A percentile compares a stretch with the other conserved stretches of the same genome.
These are phyloP conservation scores for Fistularia tabacaria DNA, from an alignment of 2,797 vertebrate species.

Conservation along the genomic window DNA sequence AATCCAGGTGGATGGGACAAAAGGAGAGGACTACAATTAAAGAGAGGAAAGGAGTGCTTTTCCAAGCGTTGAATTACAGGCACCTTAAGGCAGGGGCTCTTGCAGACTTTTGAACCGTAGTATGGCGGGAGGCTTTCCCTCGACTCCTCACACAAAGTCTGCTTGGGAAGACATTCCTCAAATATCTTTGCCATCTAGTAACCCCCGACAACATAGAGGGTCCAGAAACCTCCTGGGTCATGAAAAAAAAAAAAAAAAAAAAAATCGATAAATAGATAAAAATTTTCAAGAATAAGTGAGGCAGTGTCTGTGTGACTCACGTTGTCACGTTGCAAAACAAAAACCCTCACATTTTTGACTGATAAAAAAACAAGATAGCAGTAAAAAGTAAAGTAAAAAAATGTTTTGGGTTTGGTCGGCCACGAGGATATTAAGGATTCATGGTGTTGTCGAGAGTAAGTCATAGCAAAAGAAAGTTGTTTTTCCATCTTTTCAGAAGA, in stretches of 20 bases:
- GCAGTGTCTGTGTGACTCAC: too few species aligned
- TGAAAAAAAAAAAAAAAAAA: too few species aligned
- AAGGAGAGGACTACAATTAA: constrained; percentile 38
- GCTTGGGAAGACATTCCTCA: constrained; percentile 63
- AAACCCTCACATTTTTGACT: too few species aligned
- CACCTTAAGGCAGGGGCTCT: constrained; percentile 32
- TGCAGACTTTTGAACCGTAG: constrained; percentile 43
- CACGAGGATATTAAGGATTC: constrained; percentile 6
- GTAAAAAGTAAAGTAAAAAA: too few species aligned
- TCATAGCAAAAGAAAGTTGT: constrained; percentile 40
- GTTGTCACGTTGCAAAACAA: too few species aligned
- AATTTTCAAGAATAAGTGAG: too few species aligned
- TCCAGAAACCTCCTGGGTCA: too few species aligned
- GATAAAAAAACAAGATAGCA: too few species aligned
- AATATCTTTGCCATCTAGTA: constrained; percentile 47
- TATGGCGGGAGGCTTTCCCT: constrained; percentile 31
- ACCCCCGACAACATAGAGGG: constrained; percentile 1
- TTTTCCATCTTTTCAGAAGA: constrained; percentile 32
- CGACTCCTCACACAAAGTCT: constrained; percentile 43
- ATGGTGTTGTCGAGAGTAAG: constrained; percentile 54
- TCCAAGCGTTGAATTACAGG: constrained; percentile 53
- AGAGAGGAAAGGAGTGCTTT: constrained; percentile 45
- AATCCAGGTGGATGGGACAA: constrained; percentile 13
- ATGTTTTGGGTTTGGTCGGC: constrained; percentile 22
- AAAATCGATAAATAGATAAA: background rate